Conservation (phyloP, 2,797 vertebrate genomes). For the Peromyscus attwateri region DNA sequence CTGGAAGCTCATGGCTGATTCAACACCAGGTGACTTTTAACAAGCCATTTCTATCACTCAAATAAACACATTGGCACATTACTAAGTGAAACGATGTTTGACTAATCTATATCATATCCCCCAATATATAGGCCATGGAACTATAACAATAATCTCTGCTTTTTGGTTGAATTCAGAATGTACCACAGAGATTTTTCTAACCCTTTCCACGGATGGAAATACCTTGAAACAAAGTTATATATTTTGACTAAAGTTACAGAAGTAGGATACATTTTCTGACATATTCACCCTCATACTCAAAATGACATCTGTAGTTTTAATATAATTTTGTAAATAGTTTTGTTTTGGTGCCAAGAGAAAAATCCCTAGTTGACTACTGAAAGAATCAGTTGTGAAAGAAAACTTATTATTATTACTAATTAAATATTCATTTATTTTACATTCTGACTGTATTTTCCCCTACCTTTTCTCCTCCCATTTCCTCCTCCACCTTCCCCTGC, state of each 20-base stretch:
- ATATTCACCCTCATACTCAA: neutral
- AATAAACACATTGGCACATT: neutral
- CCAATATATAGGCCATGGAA: neutral
- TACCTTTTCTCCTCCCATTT: too few species aligned
- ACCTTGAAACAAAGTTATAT: neutral
- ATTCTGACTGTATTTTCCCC: too few species aligned
- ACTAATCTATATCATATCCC: neutral
- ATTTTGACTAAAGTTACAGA: constrained; percentile 12
- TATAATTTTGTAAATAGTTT: neutral
- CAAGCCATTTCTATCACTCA: neutral
- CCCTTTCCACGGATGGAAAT: neutral
- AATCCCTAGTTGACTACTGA: neutral
- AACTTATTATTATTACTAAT: too few species aligned
- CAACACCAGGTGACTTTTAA: neutral
- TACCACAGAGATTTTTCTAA: neutral
- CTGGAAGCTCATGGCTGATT: neutral
- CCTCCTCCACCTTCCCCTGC: too few species aligned
- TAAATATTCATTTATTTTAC: too few species aligned
- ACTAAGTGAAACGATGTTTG: neutral
- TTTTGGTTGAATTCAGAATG: neutral
- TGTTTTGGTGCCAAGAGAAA: neutral
- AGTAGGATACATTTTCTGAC: neutral
- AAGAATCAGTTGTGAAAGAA: neutral
- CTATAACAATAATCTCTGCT: neutral
- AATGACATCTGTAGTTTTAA: neutral